phyloP scores from a whole-genome alignment of 2,888 invertebrate genomes.

The Drosophila kambysellisi region DNA sequence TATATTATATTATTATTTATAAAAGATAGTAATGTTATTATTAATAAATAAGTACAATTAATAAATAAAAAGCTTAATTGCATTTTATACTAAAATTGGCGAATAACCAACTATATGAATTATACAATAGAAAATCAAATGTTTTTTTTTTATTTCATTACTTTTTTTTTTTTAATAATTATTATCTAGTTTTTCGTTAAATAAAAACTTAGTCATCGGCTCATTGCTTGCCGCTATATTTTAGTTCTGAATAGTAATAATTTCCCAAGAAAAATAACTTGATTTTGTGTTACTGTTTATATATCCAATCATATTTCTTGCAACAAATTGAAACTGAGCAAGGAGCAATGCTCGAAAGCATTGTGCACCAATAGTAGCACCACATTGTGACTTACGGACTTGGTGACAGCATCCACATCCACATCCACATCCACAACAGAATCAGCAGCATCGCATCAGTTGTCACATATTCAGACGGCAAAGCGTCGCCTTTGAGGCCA shows the following conservation, averaged over 20 bases:
- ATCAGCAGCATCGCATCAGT: slow-evolving; percentile 40
- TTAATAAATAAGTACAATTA: too few species aligned
- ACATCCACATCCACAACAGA: neutral
- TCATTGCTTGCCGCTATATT: neutral
- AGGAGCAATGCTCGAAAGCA: neutral
- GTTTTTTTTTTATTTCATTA: too few species aligned
- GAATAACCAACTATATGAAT: too few species aligned
- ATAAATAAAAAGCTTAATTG: too few species aligned
- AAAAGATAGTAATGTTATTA: too few species aligned
- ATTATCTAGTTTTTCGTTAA: neutral
- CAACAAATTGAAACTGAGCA: slow-evolving; percentile 2
- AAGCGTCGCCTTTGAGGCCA: slow-evolving; percentile 19
- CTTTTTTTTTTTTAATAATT: too few species aligned
- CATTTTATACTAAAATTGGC: too few species aligned
- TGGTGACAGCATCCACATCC: slow-evolving; percentile 6
- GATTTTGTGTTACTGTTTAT: neutral
- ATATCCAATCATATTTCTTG: neutral
- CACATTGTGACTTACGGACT: slow-evolving; percentile 2
- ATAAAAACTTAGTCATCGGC: too few species aligned
- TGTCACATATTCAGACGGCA: slow-evolving; percentile 41
- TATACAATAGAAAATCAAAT: too few species aligned
- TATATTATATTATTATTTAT: too few species aligned
- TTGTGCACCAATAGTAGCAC: neutral
- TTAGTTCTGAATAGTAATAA: neutral
- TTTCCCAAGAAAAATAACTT: neutral